Percentiles rank a stretch among this genome's conserved stretches.
These are phyloP conservation scores for Drosophila antonietae DNA, from an alignment of 2,888 invertebrate genomes.

Conservation along the genomic window DNA sequence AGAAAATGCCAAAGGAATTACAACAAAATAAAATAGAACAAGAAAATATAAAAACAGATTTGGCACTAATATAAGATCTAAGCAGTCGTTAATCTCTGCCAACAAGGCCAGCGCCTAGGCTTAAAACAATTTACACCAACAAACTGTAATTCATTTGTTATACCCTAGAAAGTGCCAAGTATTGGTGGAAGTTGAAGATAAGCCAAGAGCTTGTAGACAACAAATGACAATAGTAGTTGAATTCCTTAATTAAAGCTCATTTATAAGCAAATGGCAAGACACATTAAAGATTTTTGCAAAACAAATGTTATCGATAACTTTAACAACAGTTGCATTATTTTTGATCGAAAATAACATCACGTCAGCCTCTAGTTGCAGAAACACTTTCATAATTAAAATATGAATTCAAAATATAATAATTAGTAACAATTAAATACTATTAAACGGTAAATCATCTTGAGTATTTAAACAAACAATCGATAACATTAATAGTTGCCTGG, in stretches of 20 bases:
- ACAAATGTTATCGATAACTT: neutral
- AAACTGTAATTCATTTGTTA: neutral
- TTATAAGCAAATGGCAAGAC: neutral
- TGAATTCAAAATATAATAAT: too few species aligned
- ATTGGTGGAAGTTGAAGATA: too few species aligned
- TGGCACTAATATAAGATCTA: slow-evolving; percentile 45
- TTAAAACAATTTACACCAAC: slow-evolving; percentile 5
- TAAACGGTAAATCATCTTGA: neutral
- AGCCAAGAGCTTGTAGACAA: too few species aligned
- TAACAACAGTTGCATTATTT: neutral
- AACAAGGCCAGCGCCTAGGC: slow-evolving; percentile 37
- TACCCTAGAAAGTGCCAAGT: neutral
- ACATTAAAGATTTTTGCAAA: neutral
- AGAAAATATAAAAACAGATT: slow-evolving; percentile 19
- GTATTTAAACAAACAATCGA: neutral
- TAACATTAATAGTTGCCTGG: neutral
- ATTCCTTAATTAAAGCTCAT: neutral
- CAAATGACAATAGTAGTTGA: neutral
- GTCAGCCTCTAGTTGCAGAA: neutral
- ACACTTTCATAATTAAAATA: too few species aligned
- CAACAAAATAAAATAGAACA: neutral
- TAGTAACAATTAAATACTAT: too few species aligned
- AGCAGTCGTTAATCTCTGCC: slow-evolving; percentile 52
- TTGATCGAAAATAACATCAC: neutral
- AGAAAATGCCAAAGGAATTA: slow-evolving; percentile 21